Evolutionary conservation across 2,888 invertebrate genomes (phyloP).

Genomic region (Resseliella maxima): DNA sequence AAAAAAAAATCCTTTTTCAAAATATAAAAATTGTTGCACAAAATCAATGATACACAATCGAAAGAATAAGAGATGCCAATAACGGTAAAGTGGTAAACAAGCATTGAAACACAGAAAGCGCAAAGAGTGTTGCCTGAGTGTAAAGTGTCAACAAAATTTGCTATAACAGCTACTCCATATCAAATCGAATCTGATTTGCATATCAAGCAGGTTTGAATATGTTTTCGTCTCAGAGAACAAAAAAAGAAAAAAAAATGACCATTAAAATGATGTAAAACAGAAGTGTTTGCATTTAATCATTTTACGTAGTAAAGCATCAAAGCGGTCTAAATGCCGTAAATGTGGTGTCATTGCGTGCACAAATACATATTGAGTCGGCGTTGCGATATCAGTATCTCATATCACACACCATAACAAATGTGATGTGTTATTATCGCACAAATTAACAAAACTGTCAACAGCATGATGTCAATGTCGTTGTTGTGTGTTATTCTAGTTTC

Average conservation of each 20-base stretch:
- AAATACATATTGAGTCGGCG: not conserved
- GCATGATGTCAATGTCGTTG: not conserved
- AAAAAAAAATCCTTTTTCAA: no score
- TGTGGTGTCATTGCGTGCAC: slow-evolving; percentile 48
- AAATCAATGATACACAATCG: not conserved
- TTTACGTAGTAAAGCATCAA: no score
- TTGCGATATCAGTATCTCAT: not conserved
- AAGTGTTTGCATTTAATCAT: no score
- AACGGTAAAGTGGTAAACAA: slow-evolving; percentile 2
- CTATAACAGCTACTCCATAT: not conserved
- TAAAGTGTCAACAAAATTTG: not conserved
- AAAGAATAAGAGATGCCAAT: not conserved
- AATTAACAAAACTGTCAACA: slow-evolving; percentile 31
- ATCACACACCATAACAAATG: slow-evolving; percentile 36
- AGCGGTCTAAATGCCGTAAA: not conserved
- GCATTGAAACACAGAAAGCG: not conserved
- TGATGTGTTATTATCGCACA: slow-evolving; percentile 35
- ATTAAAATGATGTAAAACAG: no score
- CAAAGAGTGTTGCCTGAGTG: slow-evolving; percentile 6
- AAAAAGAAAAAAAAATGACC: no score
- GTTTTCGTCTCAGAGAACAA: no score
- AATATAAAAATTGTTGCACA: not conserved
- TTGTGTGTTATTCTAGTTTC: not conserved
- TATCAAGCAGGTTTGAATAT: no score
- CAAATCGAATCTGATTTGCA: no score